phyloP scores from a whole-genome alignment of 2,888 invertebrate genomes.

The Drosophila crucigera region DNA sequence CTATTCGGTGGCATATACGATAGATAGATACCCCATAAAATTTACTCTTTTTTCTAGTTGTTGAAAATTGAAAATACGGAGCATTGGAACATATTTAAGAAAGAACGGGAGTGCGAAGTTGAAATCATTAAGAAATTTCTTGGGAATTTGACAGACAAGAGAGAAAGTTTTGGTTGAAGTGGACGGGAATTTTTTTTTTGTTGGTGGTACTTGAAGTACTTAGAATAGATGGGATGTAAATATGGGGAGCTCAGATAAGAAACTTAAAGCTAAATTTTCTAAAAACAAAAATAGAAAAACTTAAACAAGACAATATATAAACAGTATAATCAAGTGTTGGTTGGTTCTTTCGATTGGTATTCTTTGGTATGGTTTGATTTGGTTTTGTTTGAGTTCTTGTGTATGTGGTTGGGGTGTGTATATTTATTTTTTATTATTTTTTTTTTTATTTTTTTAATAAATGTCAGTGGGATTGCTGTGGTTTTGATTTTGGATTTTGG shows the following conservation, averaged over 20 bases:
- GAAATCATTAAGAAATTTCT: constrained; percentile 17
- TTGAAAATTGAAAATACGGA: constrained; percentile 3
- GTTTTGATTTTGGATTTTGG: constrained; percentile 44
- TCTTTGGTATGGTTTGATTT: constrained; percentile 52
- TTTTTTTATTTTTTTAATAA: constrained; percentile 48
- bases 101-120: constrained; percentile 38
- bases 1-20: constrained; percentile 60
- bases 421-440: not conserved
- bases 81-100: constrained; percentile 25
- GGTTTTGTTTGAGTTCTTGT: constrained; percentile 60
- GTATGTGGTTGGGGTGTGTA: constrained; percentile 56
- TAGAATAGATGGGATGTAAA: constrained; percentile 37
- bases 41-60: constrained; percentile 26
- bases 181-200: constrained; percentile 12
- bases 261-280: constrained; percentile 75
- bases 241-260: constrained; percentile 45
- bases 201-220: constrained; percentile 34
- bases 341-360: constrained; percentile 46
- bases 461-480: constrained; percentile 64
- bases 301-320: constrained; percentile 75
- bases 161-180: constrained; percentile 44
- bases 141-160: constrained; percentile 41
- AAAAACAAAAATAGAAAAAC: constrained; percentile 70
- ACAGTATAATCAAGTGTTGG: constrained; percentile 63
- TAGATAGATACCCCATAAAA: constrained; percentile 51